Evolutionary conservation across 2,113 vertebrate genomes (phyloP).

Genomic region (Ceuthmochares aereus): DNA sequence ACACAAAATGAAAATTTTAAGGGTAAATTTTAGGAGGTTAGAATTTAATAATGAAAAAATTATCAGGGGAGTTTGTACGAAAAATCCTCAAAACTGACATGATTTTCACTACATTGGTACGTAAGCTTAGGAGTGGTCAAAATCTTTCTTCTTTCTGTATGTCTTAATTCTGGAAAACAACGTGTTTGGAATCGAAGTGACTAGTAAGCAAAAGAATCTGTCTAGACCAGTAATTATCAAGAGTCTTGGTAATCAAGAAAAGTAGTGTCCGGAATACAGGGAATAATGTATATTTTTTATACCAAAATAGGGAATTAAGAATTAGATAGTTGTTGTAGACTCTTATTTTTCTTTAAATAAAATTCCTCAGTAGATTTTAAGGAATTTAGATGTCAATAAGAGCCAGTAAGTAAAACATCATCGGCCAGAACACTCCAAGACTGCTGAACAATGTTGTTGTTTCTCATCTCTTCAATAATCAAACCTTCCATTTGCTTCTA

Average conservation of each 20-base stretch:
- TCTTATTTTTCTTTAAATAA: background rate
- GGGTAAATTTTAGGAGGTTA: background rate
- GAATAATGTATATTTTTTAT: background rate
- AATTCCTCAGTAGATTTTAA: background rate
- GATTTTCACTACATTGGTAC: background rate
- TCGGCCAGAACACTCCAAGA: background rate
- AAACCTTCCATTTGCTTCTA: background rate
- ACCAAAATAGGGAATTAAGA: background rate
- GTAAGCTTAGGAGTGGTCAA: fast-evolving
- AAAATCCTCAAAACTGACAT: fast-evolving
- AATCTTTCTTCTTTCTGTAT: background rate
- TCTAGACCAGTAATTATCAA: background rate
- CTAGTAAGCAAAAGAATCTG: background rate
- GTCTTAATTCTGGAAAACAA: background rate
- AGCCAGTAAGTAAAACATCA: fast-evolving
- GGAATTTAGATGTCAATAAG: background rate
- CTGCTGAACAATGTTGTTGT: background rate
- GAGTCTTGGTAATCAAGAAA: background rate
- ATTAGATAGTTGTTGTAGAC: background rate
- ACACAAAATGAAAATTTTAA: background rate
- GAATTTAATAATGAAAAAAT: background rate
- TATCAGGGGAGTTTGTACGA: background rate
- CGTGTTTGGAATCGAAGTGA: background rate
- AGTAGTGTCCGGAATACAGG: background rate
- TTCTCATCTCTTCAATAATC: background rate